Conservation (phyloP, 2,113 vertebrate species). For the Gavialis gangeticus region DNA sequence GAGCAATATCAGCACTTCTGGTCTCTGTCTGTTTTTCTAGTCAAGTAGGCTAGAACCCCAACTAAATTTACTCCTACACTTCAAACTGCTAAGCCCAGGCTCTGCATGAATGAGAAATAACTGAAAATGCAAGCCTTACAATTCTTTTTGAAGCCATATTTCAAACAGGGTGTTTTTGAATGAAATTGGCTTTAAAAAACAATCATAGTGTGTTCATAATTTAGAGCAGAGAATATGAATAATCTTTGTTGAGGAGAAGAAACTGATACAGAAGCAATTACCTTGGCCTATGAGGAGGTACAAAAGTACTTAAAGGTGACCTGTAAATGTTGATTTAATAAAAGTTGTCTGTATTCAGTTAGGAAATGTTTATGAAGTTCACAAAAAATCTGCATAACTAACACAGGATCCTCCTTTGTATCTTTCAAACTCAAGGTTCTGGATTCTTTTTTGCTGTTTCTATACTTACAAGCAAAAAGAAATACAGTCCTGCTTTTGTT, state of each 20-base stretch:
- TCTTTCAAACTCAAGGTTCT: slow-evolving; percentile 23
- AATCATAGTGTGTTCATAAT: background rate
- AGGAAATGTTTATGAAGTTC: slow-evolving; percentile 16
- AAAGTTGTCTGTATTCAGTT: slow-evolving; percentile 47
- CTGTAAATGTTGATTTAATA: slow-evolving; percentile 45
- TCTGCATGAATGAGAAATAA: background rate
- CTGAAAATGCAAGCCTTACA: background rate
- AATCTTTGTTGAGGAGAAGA: slow-evolving; percentile 21
- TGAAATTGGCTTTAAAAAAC: background rate
- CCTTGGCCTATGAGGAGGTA: background rate
- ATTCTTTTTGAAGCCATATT: background rate
- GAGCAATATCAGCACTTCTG: too few species aligned
- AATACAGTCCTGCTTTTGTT: background rate
- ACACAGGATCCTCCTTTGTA: slow-evolving; percentile 52
- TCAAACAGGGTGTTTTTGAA: background rate
- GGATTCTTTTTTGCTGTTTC: background rate
- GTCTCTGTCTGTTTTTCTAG: too few species aligned
- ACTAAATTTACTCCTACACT: too few species aligned
- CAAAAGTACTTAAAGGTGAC: slow-evolving; percentile 56
- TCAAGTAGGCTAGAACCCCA: too few species aligned
- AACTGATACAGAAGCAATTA: slow-evolving; percentile 50
- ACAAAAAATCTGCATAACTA: background rate
- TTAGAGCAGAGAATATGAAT: background rate
- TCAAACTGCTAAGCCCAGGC: background rate
- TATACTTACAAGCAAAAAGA: slow-evolving; percentile 25